These are phyloP conservation scores for Pheosia gnoma DNA, from an alignment of 2,888 invertebrate genomes.

Conservation along the genomic window DNA sequence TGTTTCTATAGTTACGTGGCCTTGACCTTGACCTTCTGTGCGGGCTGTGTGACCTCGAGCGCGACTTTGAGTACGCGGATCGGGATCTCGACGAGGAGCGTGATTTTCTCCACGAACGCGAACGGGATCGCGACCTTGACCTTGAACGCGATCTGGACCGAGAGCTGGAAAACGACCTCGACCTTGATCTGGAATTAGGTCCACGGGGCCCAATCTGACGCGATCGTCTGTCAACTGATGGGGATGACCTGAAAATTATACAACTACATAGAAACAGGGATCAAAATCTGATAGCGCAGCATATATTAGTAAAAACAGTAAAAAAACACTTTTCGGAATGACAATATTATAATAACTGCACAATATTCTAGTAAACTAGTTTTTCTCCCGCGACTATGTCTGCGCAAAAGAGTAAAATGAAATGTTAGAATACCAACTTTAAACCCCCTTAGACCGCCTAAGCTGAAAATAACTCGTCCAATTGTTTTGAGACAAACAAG, in stretches of 20 bases:
- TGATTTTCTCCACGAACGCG: slow-evolving; percentile 57
- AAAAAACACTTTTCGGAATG: too few species aligned
- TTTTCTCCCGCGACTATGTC: too few species aligned
- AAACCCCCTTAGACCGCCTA: too few species aligned
- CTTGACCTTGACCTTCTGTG: slow-evolving; percentile 59
- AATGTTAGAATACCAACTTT: too few species aligned
- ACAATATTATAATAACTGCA: too few species aligned
- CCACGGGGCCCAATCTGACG: slow-evolving; percentile 64
- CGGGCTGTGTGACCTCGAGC: slow-evolving; percentile 64
- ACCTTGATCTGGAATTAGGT: slow-evolving; percentile 55
- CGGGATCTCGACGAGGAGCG: slow-evolving; percentile 59
- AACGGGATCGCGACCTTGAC: slow-evolving; percentile 50
- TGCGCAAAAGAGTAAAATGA: too few species aligned
- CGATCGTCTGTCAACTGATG: slow-evolving; percentile 41
- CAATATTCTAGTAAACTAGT: too few species aligned
- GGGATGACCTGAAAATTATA: slow-evolving; percentile 45
- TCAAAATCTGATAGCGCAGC: too few species aligned
- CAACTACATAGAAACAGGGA: neutral
- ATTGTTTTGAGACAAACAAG: too few species aligned
- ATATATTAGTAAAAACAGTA: too few species aligned
- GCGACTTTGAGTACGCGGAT: slow-evolving; percentile 49
- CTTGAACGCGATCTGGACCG: slow-evolving; percentile 44
- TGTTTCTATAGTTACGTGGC: slow-evolving; percentile 57
- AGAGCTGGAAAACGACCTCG: slow-evolving; percentile 48
- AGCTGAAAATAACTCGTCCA: too few species aligned